Evolutionary conservation across 2,888 invertebrate genomes (phyloP).

Genomic region (Ormyrus labotus): DNA sequence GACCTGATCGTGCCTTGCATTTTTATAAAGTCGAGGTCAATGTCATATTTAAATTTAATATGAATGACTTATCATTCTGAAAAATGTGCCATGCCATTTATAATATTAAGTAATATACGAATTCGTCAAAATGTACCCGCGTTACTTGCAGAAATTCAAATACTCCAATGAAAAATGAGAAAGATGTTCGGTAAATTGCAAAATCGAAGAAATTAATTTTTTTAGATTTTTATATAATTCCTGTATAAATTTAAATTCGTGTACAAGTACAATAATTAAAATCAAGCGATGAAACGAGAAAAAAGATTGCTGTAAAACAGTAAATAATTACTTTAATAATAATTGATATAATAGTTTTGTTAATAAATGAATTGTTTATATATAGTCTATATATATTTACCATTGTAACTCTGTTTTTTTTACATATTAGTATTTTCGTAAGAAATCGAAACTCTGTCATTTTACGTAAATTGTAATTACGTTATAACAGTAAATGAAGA

Average conservation of each 20-base stretch:
- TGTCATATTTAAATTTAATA: conserved; percentile 50
- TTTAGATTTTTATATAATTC: conserved; percentile 25
- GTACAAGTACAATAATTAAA: conserved; percentile 19
- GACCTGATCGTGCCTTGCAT: conserved; percentile 50
- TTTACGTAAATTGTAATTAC: conserved; percentile 13
- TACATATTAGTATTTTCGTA: conserved; percentile 32
- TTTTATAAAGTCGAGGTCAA: conserved; percentile 49
- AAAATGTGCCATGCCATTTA: conserved; percentile 54
- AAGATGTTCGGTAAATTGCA: not conserved
- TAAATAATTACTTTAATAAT: conserved; percentile 8
- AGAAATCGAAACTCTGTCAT: conserved; percentile 38
- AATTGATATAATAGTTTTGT: conserved; percentile 30
- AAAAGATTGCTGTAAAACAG: not conserved
- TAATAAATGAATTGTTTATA: conserved; percentile 32
- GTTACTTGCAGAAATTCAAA: conserved; percentile 16
- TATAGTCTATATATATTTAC: conserved; percentile 22
- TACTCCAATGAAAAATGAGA: conserved; percentile 13
- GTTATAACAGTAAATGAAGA: not conserved
- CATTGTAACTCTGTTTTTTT: conserved; percentile 18
- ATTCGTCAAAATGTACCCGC: not conserved
- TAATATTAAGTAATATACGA: conserved; percentile 43
- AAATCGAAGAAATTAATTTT: conserved; percentile 18
- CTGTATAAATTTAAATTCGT: conserved; percentile 36
- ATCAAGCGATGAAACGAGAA: conserved; percentile 9
- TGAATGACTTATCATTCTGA: conserved; percentile 49